Conservation (phyloP, 2,888 invertebrate species). For the Atherix ibis region DNA sequence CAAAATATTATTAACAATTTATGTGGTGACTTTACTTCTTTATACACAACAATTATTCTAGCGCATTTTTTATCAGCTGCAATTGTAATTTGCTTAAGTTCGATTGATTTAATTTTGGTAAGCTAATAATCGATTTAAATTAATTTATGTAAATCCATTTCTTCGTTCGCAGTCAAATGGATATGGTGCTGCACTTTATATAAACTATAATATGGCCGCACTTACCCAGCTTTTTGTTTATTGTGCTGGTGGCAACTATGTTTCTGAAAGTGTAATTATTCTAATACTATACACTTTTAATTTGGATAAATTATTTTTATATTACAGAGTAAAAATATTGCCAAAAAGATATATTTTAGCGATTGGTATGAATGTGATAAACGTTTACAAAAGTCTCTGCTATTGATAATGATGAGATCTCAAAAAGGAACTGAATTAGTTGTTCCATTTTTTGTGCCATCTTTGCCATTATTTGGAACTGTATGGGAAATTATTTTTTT, state of each 20-base stretch:
- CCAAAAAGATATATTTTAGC: conserved; percentile 5
- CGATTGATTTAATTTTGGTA: neutral
- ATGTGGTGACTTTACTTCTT: neutral
- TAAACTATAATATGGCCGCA: conserved; percentile 8
- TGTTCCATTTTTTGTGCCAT: conserved; percentile 9
- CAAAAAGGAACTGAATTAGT: conserved; percentile 6
- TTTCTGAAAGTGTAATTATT: conserved; percentile 5
- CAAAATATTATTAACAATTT: neutral
- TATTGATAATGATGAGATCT: conserved; percentile 6
- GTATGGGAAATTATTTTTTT: too few species aligned
- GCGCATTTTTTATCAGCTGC: neutral
- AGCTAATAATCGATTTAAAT: neutral
- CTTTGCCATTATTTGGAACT: conserved; percentile 4
- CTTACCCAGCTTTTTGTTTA: conserved; percentile 7
- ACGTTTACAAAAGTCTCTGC: conserved; percentile 5
- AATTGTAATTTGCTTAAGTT: neutral
- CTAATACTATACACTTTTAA: neutral
- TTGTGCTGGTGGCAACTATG: conserved; percentile 6
- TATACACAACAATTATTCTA: neutral
- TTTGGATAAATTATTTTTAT: neutral
- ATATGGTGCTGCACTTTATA: conserved; percentile 5
- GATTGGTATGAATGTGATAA: conserved; percentile 10
- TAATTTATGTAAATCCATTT: neutral
- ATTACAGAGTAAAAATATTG: conserved; percentile 6
- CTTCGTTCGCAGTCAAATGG: conserved; percentile 6